Evolutionary conservation across 2,797 vertebrate genomes (phyloP), one percentile per base, ranked within the genome.

Genomic region (Enteromius unitaeniatus): DNA sequence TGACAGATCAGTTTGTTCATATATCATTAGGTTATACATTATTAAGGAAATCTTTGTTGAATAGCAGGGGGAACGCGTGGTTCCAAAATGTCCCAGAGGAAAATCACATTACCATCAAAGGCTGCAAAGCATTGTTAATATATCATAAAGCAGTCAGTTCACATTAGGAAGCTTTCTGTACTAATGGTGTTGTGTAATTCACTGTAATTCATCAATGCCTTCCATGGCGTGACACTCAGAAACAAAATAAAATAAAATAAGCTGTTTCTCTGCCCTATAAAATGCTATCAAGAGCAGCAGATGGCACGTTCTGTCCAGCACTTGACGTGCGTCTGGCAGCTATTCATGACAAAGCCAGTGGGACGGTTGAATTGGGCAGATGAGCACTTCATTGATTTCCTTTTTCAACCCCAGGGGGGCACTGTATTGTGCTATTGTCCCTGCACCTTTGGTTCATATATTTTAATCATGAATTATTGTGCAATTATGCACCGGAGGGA

Each of bases 301-400:
- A 89, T 91, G 90, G 91, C 37, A 28, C 53, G 74, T 78, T 84
- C 74, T 47, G 53, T 62, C 67, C 77, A 17, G 86, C 76, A 72
- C 73, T 83, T 82, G 67, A 81, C 55, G 13, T 67, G 79, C 69
- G 80, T 84, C 85, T 82, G 79, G 62, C 23, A 60, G 45, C 85
- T 83, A 78, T 77, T 82, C 75, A 69, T 62, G 81, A 88, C 81
- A 87, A 81, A 82, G 81, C 62, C 58, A 76, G 60, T 49, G 40
- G 84, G 85, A 84, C 72, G 60, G 81, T 73, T 85, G 74, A 84
- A 86, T 72, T 55, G 86, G 83, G 69, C 88, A 89, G 86, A 86
- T 85, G 91, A 89, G 86, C 47, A 31, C 79, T 82, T 85, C 86
- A 91, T 91, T 91, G 89, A 91, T 89, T 87, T 79, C 80, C 23